These are phyloP conservation scores for Nannobrachium achirus DNA, from an alignment of 2,113 vertebrate genomes.

Conservation along the genomic window DNA sequence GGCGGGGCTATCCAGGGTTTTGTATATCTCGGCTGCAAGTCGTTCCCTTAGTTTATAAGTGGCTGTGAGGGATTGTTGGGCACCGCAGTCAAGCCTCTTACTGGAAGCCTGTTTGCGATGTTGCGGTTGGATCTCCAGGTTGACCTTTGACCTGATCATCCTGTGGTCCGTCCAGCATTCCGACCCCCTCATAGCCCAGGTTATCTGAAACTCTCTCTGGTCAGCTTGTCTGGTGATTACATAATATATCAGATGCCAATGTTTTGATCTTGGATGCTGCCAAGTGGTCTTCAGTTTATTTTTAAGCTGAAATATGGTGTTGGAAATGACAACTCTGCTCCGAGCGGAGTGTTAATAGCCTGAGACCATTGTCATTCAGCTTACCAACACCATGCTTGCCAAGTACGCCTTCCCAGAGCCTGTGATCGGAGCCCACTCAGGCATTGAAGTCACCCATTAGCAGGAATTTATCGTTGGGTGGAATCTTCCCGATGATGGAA, in stretches of 20 bases:
- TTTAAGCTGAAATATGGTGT: too few species aligned
- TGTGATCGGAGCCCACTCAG: too few species aligned
- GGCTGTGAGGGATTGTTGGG: neutral
- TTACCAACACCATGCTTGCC: neutral
- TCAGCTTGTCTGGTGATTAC: neutral
- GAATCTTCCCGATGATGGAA: too few species aligned
- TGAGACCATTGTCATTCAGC: constrained; percentile 2
- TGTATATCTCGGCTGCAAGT: neutral
- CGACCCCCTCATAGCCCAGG: neutral
- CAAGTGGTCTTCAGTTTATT: too few species aligned
- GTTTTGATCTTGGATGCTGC: too few species aligned
- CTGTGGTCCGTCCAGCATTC: neutral
- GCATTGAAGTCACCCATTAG: too few species aligned
- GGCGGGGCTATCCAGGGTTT: neutral
- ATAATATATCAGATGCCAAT: constrained; percentile 5
- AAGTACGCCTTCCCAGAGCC: neutral
- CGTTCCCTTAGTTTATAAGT: neutral
- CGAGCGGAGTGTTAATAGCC: too few species aligned
- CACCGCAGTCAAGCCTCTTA: neutral
- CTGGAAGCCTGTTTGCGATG: neutral
- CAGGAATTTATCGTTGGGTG: too few species aligned
- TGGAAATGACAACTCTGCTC: too few species aligned
- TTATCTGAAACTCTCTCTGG: neutral
- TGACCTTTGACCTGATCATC: neutral
- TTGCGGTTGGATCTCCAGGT: neutral